These are phyloP conservation scores for Macrotrachela quadricornifera DNA, from an alignment of 1,140 invertebrate species.

Conservation along the genomic window DNA sequence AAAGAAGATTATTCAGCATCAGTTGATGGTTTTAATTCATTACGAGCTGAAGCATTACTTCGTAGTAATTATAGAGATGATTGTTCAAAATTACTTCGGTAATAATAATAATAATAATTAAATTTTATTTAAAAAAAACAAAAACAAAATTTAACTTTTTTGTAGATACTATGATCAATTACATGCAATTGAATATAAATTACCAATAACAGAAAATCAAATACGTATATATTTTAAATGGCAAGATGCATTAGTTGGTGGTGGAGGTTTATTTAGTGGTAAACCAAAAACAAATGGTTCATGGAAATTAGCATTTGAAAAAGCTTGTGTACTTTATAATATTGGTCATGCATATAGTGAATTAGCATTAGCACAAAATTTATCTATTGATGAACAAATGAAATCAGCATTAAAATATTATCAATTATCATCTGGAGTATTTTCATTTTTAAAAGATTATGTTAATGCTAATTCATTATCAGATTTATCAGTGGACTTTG, in stretches of 20 bases:
- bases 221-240: conserved; percentile 62
- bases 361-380: conserved; percentile 57
- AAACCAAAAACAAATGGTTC: conserved; percentile 62
- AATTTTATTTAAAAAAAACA: no score
- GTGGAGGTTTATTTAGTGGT: conserved; percentile 64
- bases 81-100: no score
- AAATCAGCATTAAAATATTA: conserved; percentile 76
- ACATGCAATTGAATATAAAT: conserved; percentile 66
- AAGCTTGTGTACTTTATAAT: conserved; percentile 84
- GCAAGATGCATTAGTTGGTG: conserved; percentile 90
- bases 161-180: conserved; percentile 85
- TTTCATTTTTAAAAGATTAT: conserved; percentile 36
- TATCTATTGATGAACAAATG: conserved; percentile 74
- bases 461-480: conserved; percentile 67
- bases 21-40: not conserved
- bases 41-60: not conserved
- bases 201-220: conserved; percentile 54
- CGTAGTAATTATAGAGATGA: no score
- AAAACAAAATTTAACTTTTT: no score
- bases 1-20: not conserved
- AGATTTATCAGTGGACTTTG: conserved; percentile 44
- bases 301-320: conserved; percentile 65
- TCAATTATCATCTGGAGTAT: conserved; percentile 73
- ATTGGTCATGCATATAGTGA: conserved; percentile 77
- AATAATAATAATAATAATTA: no score